Conservation (phyloP, 2,113 vertebrate species). For the Pontoporia blainvillei region DNA sequence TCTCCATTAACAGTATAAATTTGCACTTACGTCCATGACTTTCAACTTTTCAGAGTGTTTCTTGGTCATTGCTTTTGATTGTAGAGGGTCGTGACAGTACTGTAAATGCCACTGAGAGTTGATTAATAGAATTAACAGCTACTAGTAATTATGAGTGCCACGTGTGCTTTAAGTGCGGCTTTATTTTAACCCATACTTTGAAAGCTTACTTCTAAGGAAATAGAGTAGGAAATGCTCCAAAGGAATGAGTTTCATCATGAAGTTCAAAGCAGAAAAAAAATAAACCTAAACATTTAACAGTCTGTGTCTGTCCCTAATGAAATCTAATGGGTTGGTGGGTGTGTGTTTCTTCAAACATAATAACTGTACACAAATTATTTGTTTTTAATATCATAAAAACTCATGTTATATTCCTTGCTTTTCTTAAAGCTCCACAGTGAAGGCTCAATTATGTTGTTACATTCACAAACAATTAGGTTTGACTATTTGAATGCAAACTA, state of each 20-base stretch:
- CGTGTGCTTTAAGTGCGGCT: conserved; percentile 68
- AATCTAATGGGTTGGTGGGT: conserved; percentile 74
- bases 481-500: conserved; percentile 70
- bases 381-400: conserved; percentile 75
- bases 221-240: conserved; percentile 64
- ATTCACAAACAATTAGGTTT: conserved; percentile 74
- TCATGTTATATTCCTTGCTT: conserved; percentile 54
- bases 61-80: conserved; percentile 64
- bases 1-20: conserved; percentile 66
- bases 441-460: conserved; percentile 66
- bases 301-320: conserved; percentile 75
- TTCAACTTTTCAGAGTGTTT: conserved; percentile 70
- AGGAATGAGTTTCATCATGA: conserved; percentile 64
- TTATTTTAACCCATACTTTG: conserved; percentile 72
- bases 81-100: conserved; percentile 64
- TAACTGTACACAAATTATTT: conserved; percentile 75
- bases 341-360: conserved; percentile 68
- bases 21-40: conserved; percentile 58
- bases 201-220: conserved; percentile 74
- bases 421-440: conserved; percentile 72
- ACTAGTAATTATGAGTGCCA: conserved; percentile 60
- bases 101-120: conserved; percentile 60
- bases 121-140: conserved; percentile 76
- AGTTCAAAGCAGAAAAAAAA: conserved; percentile 70
- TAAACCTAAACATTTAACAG: conserved; percentile 73